Conservation (phyloP, 2,113 vertebrate species). For the Equus quagga region DNA sequence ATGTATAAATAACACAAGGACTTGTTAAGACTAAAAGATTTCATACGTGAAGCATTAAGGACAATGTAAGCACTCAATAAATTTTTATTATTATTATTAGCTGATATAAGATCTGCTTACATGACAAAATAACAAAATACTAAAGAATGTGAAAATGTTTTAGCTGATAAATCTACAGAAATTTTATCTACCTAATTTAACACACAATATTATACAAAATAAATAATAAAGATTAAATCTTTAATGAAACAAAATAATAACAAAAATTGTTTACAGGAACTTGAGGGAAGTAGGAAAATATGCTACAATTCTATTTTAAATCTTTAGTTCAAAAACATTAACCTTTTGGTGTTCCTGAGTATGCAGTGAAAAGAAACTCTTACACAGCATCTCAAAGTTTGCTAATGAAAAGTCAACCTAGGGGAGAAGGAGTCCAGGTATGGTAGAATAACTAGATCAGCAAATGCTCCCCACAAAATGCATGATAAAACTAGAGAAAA, state of each 20-base stretch:
- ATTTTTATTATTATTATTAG: not conserved
- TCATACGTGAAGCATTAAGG: not conserved
- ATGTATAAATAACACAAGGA: not conserved
- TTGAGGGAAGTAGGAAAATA: not conserved
- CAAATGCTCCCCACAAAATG: not conserved
- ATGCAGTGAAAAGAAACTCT: not conserved
- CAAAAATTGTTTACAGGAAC: not conserved
- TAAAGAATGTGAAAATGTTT: constrained; percentile 1
- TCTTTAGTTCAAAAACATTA: not conserved
- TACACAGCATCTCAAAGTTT: not conserved
- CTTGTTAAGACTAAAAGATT: not conserved
- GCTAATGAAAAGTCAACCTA: not conserved
- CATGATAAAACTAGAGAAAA: not conserved
- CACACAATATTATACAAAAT: not conserved
- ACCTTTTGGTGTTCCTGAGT: not conserved
- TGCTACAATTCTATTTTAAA: constrained; percentile 17
- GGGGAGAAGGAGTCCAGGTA: not conserved
- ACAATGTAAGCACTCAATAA: not conserved
- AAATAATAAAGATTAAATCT: not conserved
- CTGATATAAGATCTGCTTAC: not conserved
- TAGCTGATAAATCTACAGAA: not conserved
- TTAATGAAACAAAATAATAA: constrained; percentile 35
- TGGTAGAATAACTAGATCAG: not conserved
- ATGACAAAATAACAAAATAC: not conserved
- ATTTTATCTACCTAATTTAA: not conserved